Base-by-base conservation (phyloP, 2,113 vertebrate species). In the Castor canadensis region DNA sequence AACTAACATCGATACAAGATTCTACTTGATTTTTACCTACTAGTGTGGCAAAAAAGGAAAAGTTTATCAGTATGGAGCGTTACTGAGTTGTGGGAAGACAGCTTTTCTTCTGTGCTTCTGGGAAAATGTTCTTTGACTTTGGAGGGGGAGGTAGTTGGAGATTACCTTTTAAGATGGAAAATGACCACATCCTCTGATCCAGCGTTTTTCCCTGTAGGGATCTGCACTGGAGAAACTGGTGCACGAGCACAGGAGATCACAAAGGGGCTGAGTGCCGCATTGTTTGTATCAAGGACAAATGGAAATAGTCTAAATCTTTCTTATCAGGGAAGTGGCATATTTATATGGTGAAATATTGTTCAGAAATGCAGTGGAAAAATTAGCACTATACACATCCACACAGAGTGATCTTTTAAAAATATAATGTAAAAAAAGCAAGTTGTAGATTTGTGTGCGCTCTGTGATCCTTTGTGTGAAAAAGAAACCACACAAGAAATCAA, bases 371-470 rank as follows among this genome's bases (percentile, higher is more conserved):
- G 49, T 83, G 60, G 45, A 66, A 91, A 71, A 79, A 43, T 92
- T 79, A 71, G n/a, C 49, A n/a, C 52, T 91, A 80, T 66, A 11
- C 2, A 38, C 11, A 93, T 64, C 17, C 73, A 66, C 1, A 52
- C 80, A 19, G 58, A 54, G 45, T 49, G 6, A 67, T 83, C 8
- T n/a, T n/a, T n/a, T 91, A 0, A 80, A 72, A 87, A 76, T 69
- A 81, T 30, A 66, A 58, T 86, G 22, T 91, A 30, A 89, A 87
- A 96, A 93, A 28, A 89, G 16, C 12, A 43, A 64, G 64, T 89
- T 64, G 11, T 67, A 91, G 91, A 64, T 35, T 94, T 95, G 38
- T 58, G 30, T 90, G 64, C 90, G 60, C 13, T 75, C 71, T 92
- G 69, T 75, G 64, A 90, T 9, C 56, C 69, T 79, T 82, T 92